phyloP scores from a whole-genome alignment of 1,140 invertebrate species.

The Penaeus vannamei region DNA sequence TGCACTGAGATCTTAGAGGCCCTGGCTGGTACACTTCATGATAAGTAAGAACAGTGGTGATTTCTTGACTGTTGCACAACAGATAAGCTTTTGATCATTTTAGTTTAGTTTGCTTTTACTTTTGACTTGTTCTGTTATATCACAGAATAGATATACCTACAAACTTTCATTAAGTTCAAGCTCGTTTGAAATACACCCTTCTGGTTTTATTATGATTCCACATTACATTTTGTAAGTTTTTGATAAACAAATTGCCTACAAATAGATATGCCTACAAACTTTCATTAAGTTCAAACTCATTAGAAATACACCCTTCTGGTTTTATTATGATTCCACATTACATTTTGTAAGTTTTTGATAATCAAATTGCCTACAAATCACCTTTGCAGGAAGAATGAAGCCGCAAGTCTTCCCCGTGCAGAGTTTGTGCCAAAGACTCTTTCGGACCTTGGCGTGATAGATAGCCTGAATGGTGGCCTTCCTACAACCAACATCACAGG shows the following conservation, averaged over 20 bases:
- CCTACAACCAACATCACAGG: slow-evolving; percentile 59
- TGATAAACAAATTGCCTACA: background rate
- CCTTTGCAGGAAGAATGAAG: slow-evolving; percentile 80
- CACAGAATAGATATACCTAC: too few species aligned
- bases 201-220: background rate
- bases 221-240: background rate
- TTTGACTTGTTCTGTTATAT: slow-evolving; percentile 49
- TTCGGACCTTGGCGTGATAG: slow-evolving; percentile 84
- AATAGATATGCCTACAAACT: background rate
- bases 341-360: background rate
- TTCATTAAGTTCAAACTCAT: too few species aligned
- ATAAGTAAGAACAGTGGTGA: slow-evolving; percentile 79
- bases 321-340: background rate
- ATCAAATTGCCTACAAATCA: background rate
- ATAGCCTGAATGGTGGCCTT: slow-evolving; percentile 76
- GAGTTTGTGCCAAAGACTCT: slow-evolving; percentile 95
- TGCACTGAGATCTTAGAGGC: slow-evolving; percentile 91
- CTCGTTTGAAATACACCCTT: background rate
- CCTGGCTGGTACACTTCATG: slow-evolving; percentile 87
- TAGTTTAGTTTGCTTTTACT: slow-evolving; percentile 41
- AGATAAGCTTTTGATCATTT: background rate
- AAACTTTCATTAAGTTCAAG: too few species aligned
- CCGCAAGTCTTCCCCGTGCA: slow-evolving; percentile 86
- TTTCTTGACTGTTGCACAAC: background rate
- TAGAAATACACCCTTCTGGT: background rate